Evolutionary conservation across 2,888 invertebrate species (phyloP), one percentile per base, ranked within the genome.

Genomic region (Plagiodera versicolora): DNA sequence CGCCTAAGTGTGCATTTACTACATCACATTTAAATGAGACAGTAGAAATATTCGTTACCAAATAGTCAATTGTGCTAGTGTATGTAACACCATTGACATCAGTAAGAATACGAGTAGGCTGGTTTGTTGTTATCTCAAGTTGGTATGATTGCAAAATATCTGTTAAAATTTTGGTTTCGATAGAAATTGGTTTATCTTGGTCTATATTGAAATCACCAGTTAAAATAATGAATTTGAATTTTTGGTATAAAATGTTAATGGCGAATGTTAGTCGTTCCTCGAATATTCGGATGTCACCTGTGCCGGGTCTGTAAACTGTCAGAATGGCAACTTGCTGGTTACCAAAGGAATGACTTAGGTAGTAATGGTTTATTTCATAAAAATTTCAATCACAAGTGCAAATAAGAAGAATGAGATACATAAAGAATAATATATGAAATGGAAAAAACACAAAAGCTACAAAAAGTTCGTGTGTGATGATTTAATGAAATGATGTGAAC

Each of bases 281-380:
- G 47, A 47, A 47, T 47, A 47, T 17, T 47, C 18, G 47, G 18
- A 47, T 47, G 47, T 47, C 47, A 5, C 47, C 47, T 18, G 47
- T 47, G 18, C 47, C 18, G 18, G 47, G 47, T 5, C 47, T 47
- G 18, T 47, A 47, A 47, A 47, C 18, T 47, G 47, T 47, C 47
- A 47, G 47, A 18, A 47, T 47, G 47, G 47, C 47, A 47, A 47
- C 47, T 47, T 47, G 14, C 47, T 47, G 47, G 47, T 47, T 47
- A 47, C 47, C 47, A 18, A 47, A 47, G 47, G 8, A 28, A 28
- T 28, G 28, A 28, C 28, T 28, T 28, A 28, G n/a, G n/a, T n/a
- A n/a, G n/a, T n/a, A n/a, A n/a, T n/a, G n/a, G n/a, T n/a, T n/a
- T n/a, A n/a, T n/a, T n/a, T n/a, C n/a, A n/a, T n/a, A n/a, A n/a